A percentile compares a stretch with the other conserved stretches of the same genome.
These are phyloP conservation scores for Archips crataeganus DNA, from an alignment of 2,888 invertebrate genomes.

Conservation along the genomic window DNA sequence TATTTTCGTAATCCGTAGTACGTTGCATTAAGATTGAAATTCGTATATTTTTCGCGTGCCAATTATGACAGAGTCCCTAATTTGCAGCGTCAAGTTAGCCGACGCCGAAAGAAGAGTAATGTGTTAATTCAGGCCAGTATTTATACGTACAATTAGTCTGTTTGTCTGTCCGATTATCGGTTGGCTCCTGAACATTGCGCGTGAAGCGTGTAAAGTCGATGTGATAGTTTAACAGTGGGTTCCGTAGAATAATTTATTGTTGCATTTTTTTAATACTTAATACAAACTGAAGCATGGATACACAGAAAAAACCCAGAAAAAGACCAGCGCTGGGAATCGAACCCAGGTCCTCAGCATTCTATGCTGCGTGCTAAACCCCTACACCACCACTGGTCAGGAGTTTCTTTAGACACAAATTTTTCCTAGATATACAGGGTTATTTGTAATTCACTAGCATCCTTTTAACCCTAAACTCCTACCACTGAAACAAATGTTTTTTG, in stretches of 20 bases:
- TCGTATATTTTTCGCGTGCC: slow-evolving; percentile 2
- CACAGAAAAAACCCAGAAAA: no score
- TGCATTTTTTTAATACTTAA: no score
- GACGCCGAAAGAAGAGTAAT: slow-evolving; percentile 34
- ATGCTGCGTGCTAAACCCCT: no score
- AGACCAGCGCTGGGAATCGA: no score
- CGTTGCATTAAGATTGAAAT: neutral
- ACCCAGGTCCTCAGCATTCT: no score
- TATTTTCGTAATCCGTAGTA: neutral
- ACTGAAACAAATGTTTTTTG: no score
- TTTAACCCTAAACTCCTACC: no score
- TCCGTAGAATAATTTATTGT: neutral
- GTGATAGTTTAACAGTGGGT: neutral
- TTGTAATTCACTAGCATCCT: no score
- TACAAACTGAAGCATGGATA: no score
- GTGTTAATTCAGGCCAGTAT: slow-evolving; percentile 29
- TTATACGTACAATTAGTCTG: slow-evolving; percentile 26
- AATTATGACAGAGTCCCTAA: slow-evolving; percentile 29
- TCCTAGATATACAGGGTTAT: no score
- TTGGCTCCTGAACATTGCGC: slow-evolving; percentile 2
- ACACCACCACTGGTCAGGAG: no score
- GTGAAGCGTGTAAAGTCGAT: slow-evolving; percentile 16
- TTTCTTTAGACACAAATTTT: no score
- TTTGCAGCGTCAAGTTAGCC: slow-evolving; percentile 11
- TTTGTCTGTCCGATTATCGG: slow-evolving; percentile 18